Conservation (phyloP, 2,113 vertebrate genomes). For the Clarias gariepinus region DNA sequence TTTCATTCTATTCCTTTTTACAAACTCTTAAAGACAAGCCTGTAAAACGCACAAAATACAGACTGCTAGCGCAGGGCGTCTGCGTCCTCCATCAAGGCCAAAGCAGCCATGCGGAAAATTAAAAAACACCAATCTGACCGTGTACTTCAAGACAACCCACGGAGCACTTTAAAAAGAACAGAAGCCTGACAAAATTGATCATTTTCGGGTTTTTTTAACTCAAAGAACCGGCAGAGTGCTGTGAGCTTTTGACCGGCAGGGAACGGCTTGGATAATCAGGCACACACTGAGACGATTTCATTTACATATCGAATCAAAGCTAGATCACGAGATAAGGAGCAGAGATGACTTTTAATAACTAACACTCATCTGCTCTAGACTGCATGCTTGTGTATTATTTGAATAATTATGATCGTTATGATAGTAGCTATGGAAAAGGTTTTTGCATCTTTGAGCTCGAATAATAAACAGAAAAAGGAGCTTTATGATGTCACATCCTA, state of each 20-base stretch:
- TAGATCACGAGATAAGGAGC: slow-evolving; percentile 10
- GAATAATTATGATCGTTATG: neutral
- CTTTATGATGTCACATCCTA: neutral
- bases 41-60: neutral
- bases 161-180: slow-evolving; percentile 31
- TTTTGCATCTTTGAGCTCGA: neutral
- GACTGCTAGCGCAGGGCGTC: neutral
- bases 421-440: neutral
- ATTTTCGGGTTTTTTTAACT: neutral
- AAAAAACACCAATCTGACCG: slow-evolving; percentile 26
- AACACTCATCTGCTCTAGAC: slow-evolving; percentile 8
- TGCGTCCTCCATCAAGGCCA: slow-evolving; percentile 17
- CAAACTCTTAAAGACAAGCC: neutral
- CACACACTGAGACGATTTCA: neutral
- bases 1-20: neutral
- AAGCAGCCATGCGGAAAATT: slow-evolving; percentile 49
- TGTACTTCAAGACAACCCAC: slow-evolving; percentile 1
- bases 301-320: slow-evolving; percentile 23
- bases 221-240: slow-evolving; percentile 5
- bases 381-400: neutral
- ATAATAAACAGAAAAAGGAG: neutral
- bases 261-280: neutral
- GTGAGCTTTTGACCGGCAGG: neutral
- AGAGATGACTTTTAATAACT: slow-evolving; percentile 6
- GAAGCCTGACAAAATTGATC: slow-evolving; percentile 13